Evolutionary conservation across 2,888 invertebrate genomes (phyloP), one percentile per base, ranked within the genome.

Genomic region (Willowsia nigromaculata): DNA sequence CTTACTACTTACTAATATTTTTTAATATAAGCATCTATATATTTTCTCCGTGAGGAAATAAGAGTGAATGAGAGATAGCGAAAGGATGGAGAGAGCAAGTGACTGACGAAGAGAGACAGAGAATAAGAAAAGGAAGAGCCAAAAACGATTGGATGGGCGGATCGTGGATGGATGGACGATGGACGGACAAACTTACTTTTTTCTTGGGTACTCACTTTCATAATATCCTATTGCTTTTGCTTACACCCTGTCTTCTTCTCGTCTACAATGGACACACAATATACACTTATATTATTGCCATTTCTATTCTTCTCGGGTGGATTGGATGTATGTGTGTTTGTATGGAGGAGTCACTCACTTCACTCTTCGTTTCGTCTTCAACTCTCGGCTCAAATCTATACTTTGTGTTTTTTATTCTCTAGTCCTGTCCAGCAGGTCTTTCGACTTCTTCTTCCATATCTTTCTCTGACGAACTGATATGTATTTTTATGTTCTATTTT

Each of bases 91-190:
- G 68, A 68, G 18, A n/a, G 37, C 9, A 40, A 59, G 62, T 62
- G 56, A 74, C 27, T 33, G 78, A 50, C 27, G 78, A 50, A 13
- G 68, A 68, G 18, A 37, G 43, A 25, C 18, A 27, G 27, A 59
- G 59, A 59, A 59, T 27, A 74, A 68, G 80, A 80, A 59, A 81
- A 27, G 47, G 82, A 81, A 56, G 78, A 81, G 80, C 80, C 78
- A 86, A 80, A 65, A 82, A 80, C 88, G 74, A 88, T 81, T 87
- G 25, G 88, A 88, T 88, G 88, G 88, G 74, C 88, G 82, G 87
- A 88, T 88, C 76, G 80, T 80, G 83, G 88, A 84, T 88, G 88
- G 88, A 88, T 88, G 83, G 84, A 84, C 83, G 84, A 83, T 78
- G 84, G 88, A 78, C 88, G 56, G 50, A 82, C 82, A 65, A 65